Base-by-base conservation (phyloP, 2,888 invertebrate genomes). In the Gandaritis pyraliata region DNA sequence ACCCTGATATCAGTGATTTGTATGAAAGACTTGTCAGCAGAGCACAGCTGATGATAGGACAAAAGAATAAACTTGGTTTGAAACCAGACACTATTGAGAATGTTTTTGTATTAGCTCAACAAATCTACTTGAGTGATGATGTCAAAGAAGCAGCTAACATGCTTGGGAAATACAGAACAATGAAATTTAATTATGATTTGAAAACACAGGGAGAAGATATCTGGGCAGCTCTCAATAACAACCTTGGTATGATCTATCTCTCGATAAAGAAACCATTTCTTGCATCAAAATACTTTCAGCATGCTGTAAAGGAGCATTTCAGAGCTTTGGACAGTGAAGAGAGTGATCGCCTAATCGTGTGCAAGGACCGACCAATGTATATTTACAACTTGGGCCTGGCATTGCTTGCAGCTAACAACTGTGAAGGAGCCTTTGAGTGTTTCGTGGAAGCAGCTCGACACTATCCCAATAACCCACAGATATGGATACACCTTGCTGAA, bases 401-500 rank as follows among this genome's bases (percentile, higher is more conserved):
- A 15, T 91, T 98, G 74, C 92, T 99, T 45, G 95, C 97, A 78
- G 95, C 97, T 36, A 95, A 96, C 58, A 95, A 96, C 73, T 95
- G 97, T 0, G 93, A 94, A 64, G 95, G 96, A 75, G 98, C 99
- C 0, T 98, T 99, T 86, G 97, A 98, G 78, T 98, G 97, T 82
- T 94, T 98, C 46, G 95, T 97, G 12, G 96, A 97, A 83, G 97
- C 97, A 2, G 95, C 97, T 0, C 95, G 97, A 68, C 94, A 96
- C 61, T 97, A 96, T 77, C 97, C 97, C 65, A 95, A 96, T 72
- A 98, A 98, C 86, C 96, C 98, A 3, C 93, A 97, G 58, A 93
- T 99, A 43, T 99, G 99, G 98, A 90, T 98, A 60, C 94, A 98
- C 73, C 92, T 99, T 75, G 98, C 98, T 0, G 99, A 99, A 86